Evolutionary conservation across 1,140 invertebrate genomes (phyloP), one percentile per base, ranked within the genome.

Genomic region (Drosophila persimilis): DNA sequence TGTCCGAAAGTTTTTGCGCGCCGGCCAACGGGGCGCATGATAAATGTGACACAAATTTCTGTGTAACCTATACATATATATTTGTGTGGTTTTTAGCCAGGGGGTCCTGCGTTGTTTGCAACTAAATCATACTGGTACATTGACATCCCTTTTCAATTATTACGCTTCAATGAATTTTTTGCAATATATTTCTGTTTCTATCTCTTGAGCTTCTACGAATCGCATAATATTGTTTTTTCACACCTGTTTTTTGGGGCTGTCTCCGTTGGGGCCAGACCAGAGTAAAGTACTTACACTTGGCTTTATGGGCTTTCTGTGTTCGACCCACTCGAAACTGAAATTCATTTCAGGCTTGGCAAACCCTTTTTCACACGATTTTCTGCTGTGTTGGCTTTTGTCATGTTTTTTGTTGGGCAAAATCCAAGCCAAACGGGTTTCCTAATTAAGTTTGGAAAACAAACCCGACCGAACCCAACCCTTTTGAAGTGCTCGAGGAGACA

Each of bases 101-200:
- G 26, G 11, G 48, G 56, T 41, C 50, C 31, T 39, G n/a, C 67
- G 70, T 73, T 73, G 71, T 65, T 73, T 54, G 24, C 48, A 73
- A 65, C 70, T 73, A 63, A 69, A 73, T 60, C 31, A 58, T 31
- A 58, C 70, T 73, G 5, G 11, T 64, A 71, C 70, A 67, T 45
- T 50, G 55, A 73, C 63, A 70, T 69, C 85, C 74, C 78, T 88
- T 80, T 89, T 89, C 77, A 89, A 89, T 89, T 89, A 89, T 78
- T 70, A 59, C 77, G 71, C 85, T 80, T 80, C 53, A 85, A 70
- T 86, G 72, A 48, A 65, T 74, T 74, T 65, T 64, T 65, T 73
- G 77, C 77, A 72, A 58, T 70, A 58, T 57, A 69, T 73, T 88
- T 62, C 70, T 39, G 55, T 35, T 57, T 45, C 46, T 46, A 62